Evolutionary conservation across 2,888 invertebrate species (phyloP), one percentile per base, ranked within the genome.

Genomic region (Rhagophthalmus giganteus): DNA sequence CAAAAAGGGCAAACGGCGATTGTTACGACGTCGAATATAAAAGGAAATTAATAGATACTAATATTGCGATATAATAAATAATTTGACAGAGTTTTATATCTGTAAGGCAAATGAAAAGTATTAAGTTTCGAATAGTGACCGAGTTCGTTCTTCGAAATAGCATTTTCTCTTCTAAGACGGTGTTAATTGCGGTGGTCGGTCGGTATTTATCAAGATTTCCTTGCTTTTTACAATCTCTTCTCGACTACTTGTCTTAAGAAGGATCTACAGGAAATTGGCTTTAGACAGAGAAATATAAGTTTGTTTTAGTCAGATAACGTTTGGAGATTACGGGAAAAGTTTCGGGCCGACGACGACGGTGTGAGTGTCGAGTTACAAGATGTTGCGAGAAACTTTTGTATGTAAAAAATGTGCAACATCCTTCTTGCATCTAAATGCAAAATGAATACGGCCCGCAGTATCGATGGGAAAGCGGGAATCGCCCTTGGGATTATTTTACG

Each of bases 251-350:
- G 63, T 61, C 65, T 66, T 63, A 63, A 61, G 64, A 61, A 62
- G 61, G 63, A 63, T 62, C 64, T 65, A 58, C 61, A 64, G 65
- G 63, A 66, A 67, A 68, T 68, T 68, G 68, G 66, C 67, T 66
- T 54, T 57, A 61, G 65, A 66, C 66, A 64, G 68, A 65, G 64
- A 66, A 64, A 66, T 66, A 67, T 67, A 68, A 68, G 65, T 66
- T 67, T 66, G 66, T 67, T 64, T 60, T 63, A 68, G 64, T 60
- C 61, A 60, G 65, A 66, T 63, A 66, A 63, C 67, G 64, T 37
- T 40, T 53, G 50, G 46, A 65, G 66, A 67, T 69, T 69, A 65
- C 63, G 58, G 54, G 56, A 62, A 55, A 66, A 65, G 60, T 65
- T 64, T 57, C 60, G 52, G 55, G 62, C 57, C 61, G 61, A 60